Evolutionary conservation across 1,140 invertebrate species (phyloP).

Genomic region (Formica selysi): DNA sequence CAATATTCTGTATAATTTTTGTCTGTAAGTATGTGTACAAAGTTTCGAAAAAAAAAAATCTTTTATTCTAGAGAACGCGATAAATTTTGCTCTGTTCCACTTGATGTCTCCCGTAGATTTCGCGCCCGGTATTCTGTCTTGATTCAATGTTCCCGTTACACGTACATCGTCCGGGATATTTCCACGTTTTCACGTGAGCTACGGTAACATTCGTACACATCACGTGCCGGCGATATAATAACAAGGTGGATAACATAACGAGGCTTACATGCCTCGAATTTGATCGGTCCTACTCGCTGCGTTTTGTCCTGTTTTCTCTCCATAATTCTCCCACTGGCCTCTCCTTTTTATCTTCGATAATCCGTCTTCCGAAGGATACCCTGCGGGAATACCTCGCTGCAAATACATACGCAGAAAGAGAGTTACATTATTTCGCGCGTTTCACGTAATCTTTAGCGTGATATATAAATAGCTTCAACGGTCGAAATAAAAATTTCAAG

Average conservation of each 20-base stretch:
- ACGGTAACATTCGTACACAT: slow-evolving; percentile 61
- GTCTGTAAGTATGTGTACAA: neutral
- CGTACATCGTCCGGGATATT: neutral
- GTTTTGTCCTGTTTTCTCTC: slow-evolving; percentile 35
- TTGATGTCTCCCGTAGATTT: neutral
- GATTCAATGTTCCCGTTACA: slow-evolving; percentile 48
- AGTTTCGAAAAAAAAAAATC: neutral
- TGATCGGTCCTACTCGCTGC: slow-evolving; percentile 43
- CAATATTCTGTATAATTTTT: neutral
- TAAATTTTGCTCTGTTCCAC: slow-evolving; percentile 15
- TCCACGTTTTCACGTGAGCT: neutral
- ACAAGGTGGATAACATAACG: slow-evolving; percentile 75
- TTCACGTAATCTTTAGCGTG: neutral
- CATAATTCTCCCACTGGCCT: slow-evolving; percentile 40
- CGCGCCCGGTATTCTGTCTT: slow-evolving; percentile 11
- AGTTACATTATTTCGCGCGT: slow-evolving; percentile 8
- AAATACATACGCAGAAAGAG: slow-evolving; percentile 27
- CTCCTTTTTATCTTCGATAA: slow-evolving; percentile 56
- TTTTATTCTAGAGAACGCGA: neutral
- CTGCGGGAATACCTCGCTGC: slow-evolving; percentile 24
- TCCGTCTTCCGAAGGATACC: slow-evolving; percentile 62
- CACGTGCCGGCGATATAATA: slow-evolving; percentile 78
- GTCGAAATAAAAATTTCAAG: neutral
- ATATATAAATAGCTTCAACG: neutral
- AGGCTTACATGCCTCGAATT: slow-evolving; percentile 78